Percentiles rank a stretch among this genome's conserved stretches.
These are phyloP conservation scores for Cyrtodaria siliqua DNA, from an alignment of 2,888 invertebrate species.

Conservation along the genomic window DNA sequence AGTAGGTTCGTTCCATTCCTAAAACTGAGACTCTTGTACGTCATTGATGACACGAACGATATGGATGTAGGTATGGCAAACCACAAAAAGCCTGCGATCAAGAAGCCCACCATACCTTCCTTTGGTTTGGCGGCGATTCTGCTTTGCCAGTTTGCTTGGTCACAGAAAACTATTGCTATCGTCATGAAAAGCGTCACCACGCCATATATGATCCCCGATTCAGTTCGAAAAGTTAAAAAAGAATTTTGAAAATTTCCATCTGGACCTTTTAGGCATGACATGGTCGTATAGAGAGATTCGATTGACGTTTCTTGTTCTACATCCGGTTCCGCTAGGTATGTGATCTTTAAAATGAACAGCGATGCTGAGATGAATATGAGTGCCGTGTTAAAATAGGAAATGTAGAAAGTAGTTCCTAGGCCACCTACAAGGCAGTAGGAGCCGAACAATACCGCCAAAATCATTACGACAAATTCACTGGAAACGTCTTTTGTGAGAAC, in stretches of 20 bases:
- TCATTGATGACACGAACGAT: constrained; percentile 73
- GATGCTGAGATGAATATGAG: constrained; percentile 78
- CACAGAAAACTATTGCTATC: constrained; percentile 71
- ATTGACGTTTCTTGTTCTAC: constrained; percentile 57
- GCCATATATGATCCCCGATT: constrained; percentile 75
- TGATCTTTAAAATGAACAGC: constrained; percentile 71
- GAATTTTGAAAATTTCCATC: constrained; percentile 72
- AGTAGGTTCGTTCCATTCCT: constrained; percentile 66
- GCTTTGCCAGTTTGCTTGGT: constrained; percentile 84
- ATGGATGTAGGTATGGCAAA: constrained; percentile 83
- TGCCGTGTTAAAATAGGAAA: constrained; percentile 82
- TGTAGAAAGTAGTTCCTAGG: constrained; percentile 83
- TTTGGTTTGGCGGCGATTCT: constrained; percentile 82
- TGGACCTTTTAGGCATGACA: constrained; percentile 70
- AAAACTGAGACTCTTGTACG: constrained; percentile 71
- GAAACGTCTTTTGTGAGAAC: constrained; percentile 75
- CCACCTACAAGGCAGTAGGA: constrained; percentile 80
- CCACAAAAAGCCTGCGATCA: constrained; percentile 81
- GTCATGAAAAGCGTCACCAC: constrained; percentile 71
- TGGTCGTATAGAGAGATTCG: constrained; percentile 66
- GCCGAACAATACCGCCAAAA: constrained; percentile 79
- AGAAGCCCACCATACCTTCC: constrained; percentile 81
- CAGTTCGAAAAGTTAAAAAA: constrained; percentile 75
- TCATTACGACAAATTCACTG: constrained; percentile 75
- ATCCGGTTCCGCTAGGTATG: constrained; percentile 63